Percentiles rank a stretch among this genome's conserved stretches.
Evolutionary conservation across 2,888 invertebrate genomes (phyloP).

Genomic region (Dione vanillae): DNA sequence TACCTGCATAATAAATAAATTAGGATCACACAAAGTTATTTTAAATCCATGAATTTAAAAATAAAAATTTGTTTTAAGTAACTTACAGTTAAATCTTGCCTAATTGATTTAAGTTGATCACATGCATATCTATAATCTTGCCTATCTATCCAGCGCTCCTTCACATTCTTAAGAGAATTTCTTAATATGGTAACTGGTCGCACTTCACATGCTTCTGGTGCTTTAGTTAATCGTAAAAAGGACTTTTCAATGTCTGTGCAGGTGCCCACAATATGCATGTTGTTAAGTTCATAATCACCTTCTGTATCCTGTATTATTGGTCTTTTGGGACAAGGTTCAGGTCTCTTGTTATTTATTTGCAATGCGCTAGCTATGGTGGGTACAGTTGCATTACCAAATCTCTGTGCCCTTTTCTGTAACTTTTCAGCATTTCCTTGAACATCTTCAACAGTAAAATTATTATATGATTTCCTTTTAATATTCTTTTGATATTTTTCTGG

Average conservation of each 20-base stretch:
- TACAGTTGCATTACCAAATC: constrained; percentile 87
- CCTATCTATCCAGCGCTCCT: constrained; percentile 94
- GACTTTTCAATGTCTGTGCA: constrained; percentile 97
- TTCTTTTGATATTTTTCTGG: constrained; percentile 77
- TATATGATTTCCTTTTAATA: constrained; percentile 85
- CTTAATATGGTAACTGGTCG: constrained; percentile 94
- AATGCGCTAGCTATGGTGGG: constrained; percentile 80
- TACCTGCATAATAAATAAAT: constrained; percentile 84
- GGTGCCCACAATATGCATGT: constrained; percentile 96
- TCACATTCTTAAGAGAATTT: constrained; percentile 94
- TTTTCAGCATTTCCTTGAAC: constrained; percentile 90
- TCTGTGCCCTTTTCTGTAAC: constrained; percentile 94
- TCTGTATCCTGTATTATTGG: constrained; percentile 84
- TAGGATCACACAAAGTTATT: background rate
- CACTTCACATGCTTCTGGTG: constrained; percentile 95
- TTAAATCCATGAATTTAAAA: background rate
- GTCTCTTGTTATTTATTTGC: constrained; percentile 63
- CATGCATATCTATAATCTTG: constrained; percentile 98
- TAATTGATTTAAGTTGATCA: constrained; percentile 98
- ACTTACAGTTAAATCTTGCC: constrained; percentile 98
- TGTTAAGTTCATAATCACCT: constrained; percentile 92
- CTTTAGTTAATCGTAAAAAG: constrained; percentile 97
- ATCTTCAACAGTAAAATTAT: constrained; percentile 87
- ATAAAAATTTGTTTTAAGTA: background rate
- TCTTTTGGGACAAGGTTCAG: constrained; percentile 64